phyloP scores from a whole-genome alignment of 2,888 invertebrate genomes.

The Drosophila cyrtoloma region DNA sequence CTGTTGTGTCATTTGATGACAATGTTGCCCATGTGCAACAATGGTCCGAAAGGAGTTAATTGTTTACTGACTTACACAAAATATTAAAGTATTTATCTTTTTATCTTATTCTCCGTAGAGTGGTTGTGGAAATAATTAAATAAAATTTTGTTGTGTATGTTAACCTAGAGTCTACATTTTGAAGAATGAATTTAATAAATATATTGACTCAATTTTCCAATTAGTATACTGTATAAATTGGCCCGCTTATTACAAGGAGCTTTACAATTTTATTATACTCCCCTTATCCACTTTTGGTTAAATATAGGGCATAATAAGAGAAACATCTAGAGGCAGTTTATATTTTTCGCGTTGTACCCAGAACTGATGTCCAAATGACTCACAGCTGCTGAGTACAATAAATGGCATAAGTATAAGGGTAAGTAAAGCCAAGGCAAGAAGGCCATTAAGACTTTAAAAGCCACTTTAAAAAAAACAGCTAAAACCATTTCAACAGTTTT shows the following conservation, averaged over 20 bases:
- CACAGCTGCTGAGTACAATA: slow-evolving; percentile 33
- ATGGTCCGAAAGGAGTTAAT: too few species aligned
- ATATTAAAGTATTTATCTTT: background rate
- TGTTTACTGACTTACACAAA: too few species aligned
- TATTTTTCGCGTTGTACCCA: slow-evolving; percentile 60
- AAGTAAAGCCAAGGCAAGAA: slow-evolving; percentile 15
- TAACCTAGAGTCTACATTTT: background rate
- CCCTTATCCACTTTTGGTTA: background rate
- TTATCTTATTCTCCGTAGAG: background rate
- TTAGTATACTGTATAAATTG: background rate
- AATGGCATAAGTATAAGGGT: background rate
- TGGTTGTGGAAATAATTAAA: background rate
- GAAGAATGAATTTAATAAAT: background rate
- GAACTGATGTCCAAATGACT: slow-evolving; percentile 59
- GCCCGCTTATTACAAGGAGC: background rate
- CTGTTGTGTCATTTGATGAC: background rate
- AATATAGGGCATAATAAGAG: slow-evolving; percentile 7
- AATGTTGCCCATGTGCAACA: too few species aligned
- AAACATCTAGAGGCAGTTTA: slow-evolving; percentile 56
- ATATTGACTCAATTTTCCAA: background rate
- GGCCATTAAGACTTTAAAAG: slow-evolving; percentile 56
- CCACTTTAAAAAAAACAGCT: slow-evolving; percentile 51
- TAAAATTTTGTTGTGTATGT: background rate
- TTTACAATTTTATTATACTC: background rate
- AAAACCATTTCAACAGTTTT: slow-evolving; percentile 28